Evolutionary conservation across 2,113 vertebrate genomes (phyloP).

Genomic region (Otis tarda): DNA sequence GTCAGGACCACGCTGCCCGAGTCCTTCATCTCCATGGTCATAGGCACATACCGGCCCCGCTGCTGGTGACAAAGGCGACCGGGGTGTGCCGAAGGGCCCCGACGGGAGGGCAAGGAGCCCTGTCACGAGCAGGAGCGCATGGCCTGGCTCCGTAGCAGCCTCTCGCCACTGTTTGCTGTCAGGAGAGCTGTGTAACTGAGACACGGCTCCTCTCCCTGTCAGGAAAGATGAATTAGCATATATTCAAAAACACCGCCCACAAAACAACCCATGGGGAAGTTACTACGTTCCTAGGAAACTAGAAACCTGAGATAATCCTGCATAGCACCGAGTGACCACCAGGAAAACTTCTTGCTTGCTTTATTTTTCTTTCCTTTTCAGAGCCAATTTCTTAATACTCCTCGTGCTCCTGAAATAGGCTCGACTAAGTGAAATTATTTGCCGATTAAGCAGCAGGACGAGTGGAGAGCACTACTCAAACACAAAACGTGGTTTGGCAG

Average conservation of each 20-base stretch:
- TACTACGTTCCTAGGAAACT: constrained; percentile 57
- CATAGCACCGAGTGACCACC: background rate
- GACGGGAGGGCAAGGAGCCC: background rate
- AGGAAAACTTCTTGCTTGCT: background rate
- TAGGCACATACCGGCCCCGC: constrained; percentile 50
- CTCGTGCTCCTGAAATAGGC: background rate
- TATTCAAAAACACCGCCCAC: constrained; percentile 71
- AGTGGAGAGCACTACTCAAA: background rate
- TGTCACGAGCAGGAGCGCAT: background rate
- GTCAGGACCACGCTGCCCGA: constrained; percentile 87
- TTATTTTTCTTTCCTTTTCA: background rate
- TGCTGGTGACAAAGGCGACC: background rate
- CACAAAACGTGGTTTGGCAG: background rate
- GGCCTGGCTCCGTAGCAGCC: background rate
- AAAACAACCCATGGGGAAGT: background rate
- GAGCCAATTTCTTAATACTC: background rate
- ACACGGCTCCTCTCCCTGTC: constrained; percentile 45
- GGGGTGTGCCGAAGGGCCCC: background rate
- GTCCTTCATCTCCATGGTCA: constrained; percentile 85
- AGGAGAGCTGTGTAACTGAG: background rate
- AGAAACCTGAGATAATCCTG: constrained; percentile 33
- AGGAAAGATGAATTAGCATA: constrained; percentile 57
- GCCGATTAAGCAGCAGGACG: background rate
- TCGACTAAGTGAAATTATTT: background rate
- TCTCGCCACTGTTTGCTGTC: constrained; percentile 11